Percentiles rank a stretch among this genome's conserved stretches.
Conservation (phyloP, 2,113 vertebrate species). For the Dasyprocta punctata region DNA sequence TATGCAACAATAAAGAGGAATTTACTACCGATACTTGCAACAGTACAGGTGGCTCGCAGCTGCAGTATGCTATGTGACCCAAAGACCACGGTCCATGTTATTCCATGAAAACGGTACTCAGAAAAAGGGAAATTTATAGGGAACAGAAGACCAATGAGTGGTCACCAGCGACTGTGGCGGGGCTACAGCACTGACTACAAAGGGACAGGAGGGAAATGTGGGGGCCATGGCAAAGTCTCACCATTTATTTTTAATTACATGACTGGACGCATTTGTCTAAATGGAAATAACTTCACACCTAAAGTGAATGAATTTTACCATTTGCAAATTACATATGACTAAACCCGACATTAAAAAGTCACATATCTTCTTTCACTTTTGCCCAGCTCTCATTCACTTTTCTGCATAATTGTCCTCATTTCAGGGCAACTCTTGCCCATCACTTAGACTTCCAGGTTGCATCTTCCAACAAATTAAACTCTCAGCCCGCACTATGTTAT, state of each 20-base stretch:
- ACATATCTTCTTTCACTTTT: not conserved
- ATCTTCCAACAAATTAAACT: not conserved
- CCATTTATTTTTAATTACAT: not conserved
- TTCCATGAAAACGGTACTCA: not conserved
- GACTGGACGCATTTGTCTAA: not conserved
- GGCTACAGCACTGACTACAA: not conserved
- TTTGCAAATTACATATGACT: not conserved
- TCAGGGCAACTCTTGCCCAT: not conserved
- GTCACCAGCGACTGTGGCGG: not conserved
- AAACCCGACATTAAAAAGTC: not conserved
- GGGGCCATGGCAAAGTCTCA: not conserved
- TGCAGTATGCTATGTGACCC: not conserved
- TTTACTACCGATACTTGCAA: not conserved
- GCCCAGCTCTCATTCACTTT: not conserved
- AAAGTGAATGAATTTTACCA: not conserved
- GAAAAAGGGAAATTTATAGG: not conserved
- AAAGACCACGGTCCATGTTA: not conserved
- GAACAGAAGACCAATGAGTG: not conserved
- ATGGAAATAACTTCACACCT: not conserved
- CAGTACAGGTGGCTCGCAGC: not conserved
- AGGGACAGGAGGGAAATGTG: not conserved
- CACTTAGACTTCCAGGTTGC: not conserved
- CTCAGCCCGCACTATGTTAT: not conserved
- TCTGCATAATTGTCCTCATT: not conserved
- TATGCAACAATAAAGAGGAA: not conserved